Base-by-base conservation (phyloP, 2,113 vertebrate species). In the Apeltes quadracus region DNA sequence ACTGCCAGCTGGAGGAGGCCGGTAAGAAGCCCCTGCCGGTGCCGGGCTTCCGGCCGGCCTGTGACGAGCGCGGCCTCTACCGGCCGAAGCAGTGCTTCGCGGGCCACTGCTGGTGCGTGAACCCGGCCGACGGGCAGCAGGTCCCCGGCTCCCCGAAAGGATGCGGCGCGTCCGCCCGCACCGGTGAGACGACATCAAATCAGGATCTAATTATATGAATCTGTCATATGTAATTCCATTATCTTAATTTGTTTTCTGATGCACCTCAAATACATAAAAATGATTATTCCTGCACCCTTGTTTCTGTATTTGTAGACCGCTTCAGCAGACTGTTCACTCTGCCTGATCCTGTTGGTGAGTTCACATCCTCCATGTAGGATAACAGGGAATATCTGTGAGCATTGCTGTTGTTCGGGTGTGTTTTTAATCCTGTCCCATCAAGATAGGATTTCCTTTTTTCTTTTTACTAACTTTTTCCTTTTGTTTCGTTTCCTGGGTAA, bases 31-130 rank as follows among this genome's bases (percentile, higher is more conserved):
- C 61, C 0, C 1, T 32, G 14, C 23, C 1, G 50, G 13, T 80
- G 8, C 82, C 84, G 5, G 57, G 2, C 32, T 87, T 88, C 75
- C 12, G 0, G 0, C 87, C 88, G 1, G 1, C 0, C 1, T 91
- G 90, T 69, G 88, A 91, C 16, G 13, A 55, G 59, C 41, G 5
- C 0, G 90, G 90, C 39, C 54, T 62, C 16, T 91, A 91, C 54
- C 3, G 0, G 43, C 4, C 46, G 14, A 23, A 74, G 76, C 90
- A 91, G 82, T 91, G 90, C 80, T 67, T 7, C 13, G 0, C 0
- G 27, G 0, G 0, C 0, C 0, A 4, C 0, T 91, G 90, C 82
- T 91, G 88, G 90, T 90, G 90, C 32, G 90, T 87, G 75, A 55
- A 85, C 48, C 69, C 68, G 5, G 32, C 0, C 14, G 63, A 0